Evolutionary conservation across 2,113 vertebrate genomes (phyloP), one percentile per base, ranked within the genome.

Genomic region (Periophthalmus modestus): DNA sequence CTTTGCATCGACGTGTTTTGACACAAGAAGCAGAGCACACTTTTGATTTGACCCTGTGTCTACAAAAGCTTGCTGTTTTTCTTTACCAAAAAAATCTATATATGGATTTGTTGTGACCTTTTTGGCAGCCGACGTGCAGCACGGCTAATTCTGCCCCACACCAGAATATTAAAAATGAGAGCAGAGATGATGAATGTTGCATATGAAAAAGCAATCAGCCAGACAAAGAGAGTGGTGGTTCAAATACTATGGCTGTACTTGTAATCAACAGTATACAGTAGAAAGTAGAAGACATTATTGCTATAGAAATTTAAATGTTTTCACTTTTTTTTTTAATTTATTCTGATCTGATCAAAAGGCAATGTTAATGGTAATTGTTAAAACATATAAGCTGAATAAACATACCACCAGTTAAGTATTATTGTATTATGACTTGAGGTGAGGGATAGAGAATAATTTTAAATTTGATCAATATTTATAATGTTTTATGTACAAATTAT

Each of bases 41-140:
- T 88, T 46, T 69, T 68, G 15, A 78, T 70, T 72, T 82, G 85
- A 83, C 80, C 79, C 73, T 62, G 57, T 61, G 77, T 88, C 67
- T 61, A 14, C 36, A 0, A 7, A 58, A 23, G 58, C 68, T 72
- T 57, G 68, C 46, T 58, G 21, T 79, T 83, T 77, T 79, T 69
- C 65, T 57, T 66, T 72, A 73, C 69, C 57, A 7, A 9, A 7
- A 9, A 2, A 57, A 87, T 87, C 82, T 16, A 83, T 73, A 74
- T 0, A 68, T 74, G 50, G 71, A 86, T 81, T 74, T 58, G 72
- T 70, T 81, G 71, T 69, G 59, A 87, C 78, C 69, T 78, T 72
- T 79, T 48, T 21, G 58, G 50, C 47, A 23, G 14, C 33, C 0
- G 28, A 28, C 28, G 28, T 28, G 28, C 28, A 28, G 28, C 28